phyloP scores from a whole-genome alignment of 2,888 invertebrate species.

The Hyppa rectilinea region DNA sequence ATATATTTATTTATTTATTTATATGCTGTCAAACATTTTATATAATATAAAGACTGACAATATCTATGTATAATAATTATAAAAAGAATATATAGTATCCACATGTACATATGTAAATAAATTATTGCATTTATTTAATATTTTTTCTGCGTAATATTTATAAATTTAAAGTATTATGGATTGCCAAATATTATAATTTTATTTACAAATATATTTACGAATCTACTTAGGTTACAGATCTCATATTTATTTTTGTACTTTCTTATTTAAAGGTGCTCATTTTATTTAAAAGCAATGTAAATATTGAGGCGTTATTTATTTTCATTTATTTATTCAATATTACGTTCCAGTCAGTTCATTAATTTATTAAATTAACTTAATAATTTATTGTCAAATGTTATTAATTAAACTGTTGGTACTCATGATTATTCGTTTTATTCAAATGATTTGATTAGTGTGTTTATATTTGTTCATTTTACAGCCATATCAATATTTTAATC shows the following conservation, averaged over 20 bases:
- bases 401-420: slow-evolving; percentile 85
- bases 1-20: slow-evolving; percentile 61
- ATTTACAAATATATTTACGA: slow-evolving; percentile 67
- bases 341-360: slow-evolving; percentile 62
- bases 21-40: slow-evolving; percentile 51
- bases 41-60: slow-evolving; percentile 63
- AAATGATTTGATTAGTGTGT: not conserved
- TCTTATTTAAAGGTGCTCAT: slow-evolving; percentile 58
- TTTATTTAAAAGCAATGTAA: slow-evolving; percentile 74
- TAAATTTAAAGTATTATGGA: slow-evolving; percentile 70
- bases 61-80: slow-evolving; percentile 62
- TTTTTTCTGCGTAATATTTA: slow-evolving; percentile 66
- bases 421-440: slow-evolving; percentile 57
- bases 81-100: slow-evolving; percentile 48
- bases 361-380: slow-evolving; percentile 66
- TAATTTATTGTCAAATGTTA: slow-evolving; percentile 79
- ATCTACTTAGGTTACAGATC: slow-evolving; percentile 74
- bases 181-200: slow-evolving; percentile 70
- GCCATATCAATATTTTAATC: not conserved
- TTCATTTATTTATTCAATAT: slow-evolving; percentile 61
- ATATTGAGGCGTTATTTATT: slow-evolving; percentile 71
- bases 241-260: slow-evolving; percentile 75
- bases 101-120: slow-evolving; percentile 80
- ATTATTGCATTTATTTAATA: slow-evolving; percentile 80
- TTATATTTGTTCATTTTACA: not conserved